Evolutionary conservation across 64 coral and sea anemone species (phyloP), one percentile per base, ranked within the genome.

Genomic region (Trachythela sp.): DNA sequence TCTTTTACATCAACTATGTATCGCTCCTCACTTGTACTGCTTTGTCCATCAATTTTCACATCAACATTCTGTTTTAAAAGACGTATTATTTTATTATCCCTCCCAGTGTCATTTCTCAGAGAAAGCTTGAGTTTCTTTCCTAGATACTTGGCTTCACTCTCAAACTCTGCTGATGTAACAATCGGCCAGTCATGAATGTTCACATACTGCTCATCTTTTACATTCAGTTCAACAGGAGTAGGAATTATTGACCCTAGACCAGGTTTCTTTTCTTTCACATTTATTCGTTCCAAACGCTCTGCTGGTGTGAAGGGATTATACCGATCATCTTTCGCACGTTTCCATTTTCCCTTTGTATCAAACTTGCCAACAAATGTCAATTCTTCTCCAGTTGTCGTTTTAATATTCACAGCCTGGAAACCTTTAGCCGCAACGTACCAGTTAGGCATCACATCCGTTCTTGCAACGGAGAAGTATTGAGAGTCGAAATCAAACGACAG

Each of bases 361-460:
- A 95, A 95, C 11, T 84, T 30, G 5, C 90, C 91, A 70, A 95
- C 94, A 83, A 95, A 95, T 1, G 58, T 40, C 38, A 95, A 49
- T n/a, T 51, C 58, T 38, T 95, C 91, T 42, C 91, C 94, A 35
- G 40, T 7, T 2, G 94, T 95, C 42, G 84, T 92, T 38, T 37
- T 13, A 45, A 95, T 84, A 30, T 70, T 87, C 42, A 49, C 90
- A 2, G 94, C 49, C 36, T 87, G 20, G 30, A 95, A n/a, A 1
- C 91, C 91, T 3, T 0, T 26, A 0, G 71, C 88, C 31, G 88
- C 7, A 26, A 95, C 20, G 60, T 88, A 95, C 91, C 91, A 95
- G 39, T 92, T 95, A 0, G 94, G 94, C 94, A 95, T 95, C 36
- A 92, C 50, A 60, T 95, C 94, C 0, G 94, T 95, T 40, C 87